Evolutionary conservation across 2,797 vertebrate species (phyloP).

Genomic region (Karalla daura): DNA sequence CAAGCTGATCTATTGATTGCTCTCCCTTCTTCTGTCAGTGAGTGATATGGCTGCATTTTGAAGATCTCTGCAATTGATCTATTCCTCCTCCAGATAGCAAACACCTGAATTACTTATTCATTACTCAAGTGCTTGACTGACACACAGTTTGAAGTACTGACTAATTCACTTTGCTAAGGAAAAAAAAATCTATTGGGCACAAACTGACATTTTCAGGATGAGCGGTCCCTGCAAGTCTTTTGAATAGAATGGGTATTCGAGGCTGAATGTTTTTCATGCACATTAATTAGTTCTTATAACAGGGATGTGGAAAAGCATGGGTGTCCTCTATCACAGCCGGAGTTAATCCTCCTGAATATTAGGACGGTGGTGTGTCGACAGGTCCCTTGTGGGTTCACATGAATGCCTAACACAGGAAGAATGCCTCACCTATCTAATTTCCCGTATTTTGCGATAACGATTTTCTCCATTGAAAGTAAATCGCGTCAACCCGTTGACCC

Average conservation of each 20-base stretch:
- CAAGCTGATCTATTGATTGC: slow-evolving; percentile 54
- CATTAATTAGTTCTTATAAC: slow-evolving; percentile 74
- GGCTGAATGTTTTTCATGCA: slow-evolving; percentile 54
- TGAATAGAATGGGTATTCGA: slow-evolving; percentile 61
- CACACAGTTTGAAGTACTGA: slow-evolving; percentile 61
- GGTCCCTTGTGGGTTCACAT: slow-evolving; percentile 48
- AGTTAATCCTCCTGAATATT: slow-evolving; percentile 72
- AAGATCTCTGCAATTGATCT: slow-evolving; percentile 65
- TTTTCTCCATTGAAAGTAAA: slow-evolving; percentile 50
- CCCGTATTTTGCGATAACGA: slow-evolving; percentile 59
- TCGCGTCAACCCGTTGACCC: slow-evolving; percentile 14
- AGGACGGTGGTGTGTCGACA: slow-evolving; percentile 44
- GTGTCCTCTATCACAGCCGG: slow-evolving; percentile 61
- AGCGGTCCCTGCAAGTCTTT: slow-evolving; percentile 58
- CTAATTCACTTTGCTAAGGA: slow-evolving; percentile 68
- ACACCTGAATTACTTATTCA: slow-evolving; percentile 72
- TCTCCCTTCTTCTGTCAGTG: slow-evolving; percentile 49
- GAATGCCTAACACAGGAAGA: slow-evolving; percentile 68
- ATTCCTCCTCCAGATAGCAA: slow-evolving; percentile 52
- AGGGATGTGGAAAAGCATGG: slow-evolving; percentile 65
- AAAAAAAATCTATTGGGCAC: slow-evolving; percentile 57
- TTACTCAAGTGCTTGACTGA: slow-evolving; percentile 66
- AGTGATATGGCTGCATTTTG: slow-evolving; percentile 54
- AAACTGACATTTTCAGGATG: slow-evolving; percentile 68
- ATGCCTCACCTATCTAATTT: slow-evolving; percentile 67